Evolutionary conservation across 2,797 vertebrate genomes (phyloP), one percentile per base, ranked within the genome.

Genomic region (Buceros bicornis): DNA sequence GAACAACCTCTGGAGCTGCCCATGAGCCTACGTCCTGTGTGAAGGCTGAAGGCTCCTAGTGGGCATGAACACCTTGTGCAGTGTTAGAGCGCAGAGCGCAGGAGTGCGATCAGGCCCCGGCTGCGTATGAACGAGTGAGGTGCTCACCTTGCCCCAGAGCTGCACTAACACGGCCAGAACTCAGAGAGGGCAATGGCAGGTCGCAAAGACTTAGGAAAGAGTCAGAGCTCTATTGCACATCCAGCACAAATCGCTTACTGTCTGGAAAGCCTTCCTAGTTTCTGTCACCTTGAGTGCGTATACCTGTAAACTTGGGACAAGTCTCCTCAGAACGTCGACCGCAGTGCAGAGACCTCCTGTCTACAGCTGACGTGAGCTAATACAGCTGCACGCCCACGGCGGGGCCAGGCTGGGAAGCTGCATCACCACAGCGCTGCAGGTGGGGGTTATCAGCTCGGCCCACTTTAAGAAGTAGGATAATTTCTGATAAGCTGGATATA

Each of bases 351-450:
- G 12, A 50, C 13, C 19, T 70, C 21, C 22, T 22, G 6, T 13
- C 22, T 47, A 7, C 22, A 1, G 6, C 17, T 7, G 10, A 40
- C 1, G 5, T 29, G 20, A 82, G 16, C n/a, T 33, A 54, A 65
- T 37, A 24, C 24, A 37, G 57, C 20, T 5, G 1, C 33, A 4
- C 0, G 3, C 15, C 9, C 1, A 2, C 0, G 1, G 47, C 50
- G 16, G 6, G 7, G 18, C 33, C 24, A 5, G 11, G 6, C 53
- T 77, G 58, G 45, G 35, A 77, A 60, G 42, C n/a, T 62, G 20
- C 16, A 22, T 28, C 47, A 40, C 19, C 1, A 0, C 26, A 43
- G 43, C 2, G 3, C 28, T 10, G 5, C 4, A 13, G 31, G 25
- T 35, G 21, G 16, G 70, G 28, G 45, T 71, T 58, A 48, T 66